Conservation (phyloP, 2,113 vertebrate species). For the Eulacestoma nigropectus region DNA sequence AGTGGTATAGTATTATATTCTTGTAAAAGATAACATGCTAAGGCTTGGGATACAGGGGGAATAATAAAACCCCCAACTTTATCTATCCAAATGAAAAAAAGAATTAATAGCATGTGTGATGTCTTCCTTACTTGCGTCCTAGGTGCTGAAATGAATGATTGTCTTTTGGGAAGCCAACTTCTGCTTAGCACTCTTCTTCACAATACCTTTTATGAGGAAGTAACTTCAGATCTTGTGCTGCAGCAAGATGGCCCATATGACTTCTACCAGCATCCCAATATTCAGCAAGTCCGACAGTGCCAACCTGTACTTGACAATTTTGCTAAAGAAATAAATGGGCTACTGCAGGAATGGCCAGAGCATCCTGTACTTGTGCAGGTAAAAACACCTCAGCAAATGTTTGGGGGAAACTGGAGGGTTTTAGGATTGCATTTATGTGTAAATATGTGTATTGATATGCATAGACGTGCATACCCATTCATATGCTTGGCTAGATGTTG, state of each 20-base stretch:
- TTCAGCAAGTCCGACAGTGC: slow-evolving; percentile 83
- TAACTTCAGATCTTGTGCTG: slow-evolving; percentile 70
- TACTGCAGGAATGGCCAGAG: slow-evolving; percentile 90
- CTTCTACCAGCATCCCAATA: slow-evolving; percentile 92
- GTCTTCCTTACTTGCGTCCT: not conserved
- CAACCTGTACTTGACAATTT: slow-evolving; percentile 83
- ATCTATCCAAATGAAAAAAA: no score
- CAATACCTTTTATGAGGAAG: slow-evolving; percentile 82
- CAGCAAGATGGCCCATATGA: slow-evolving; percentile 84
- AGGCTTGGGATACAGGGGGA: not conserved
- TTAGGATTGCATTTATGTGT: not conserved
- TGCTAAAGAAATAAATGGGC: slow-evolving; percentile 71
- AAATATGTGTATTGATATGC: not conserved
- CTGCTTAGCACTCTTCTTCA: slow-evolving; percentile 83
- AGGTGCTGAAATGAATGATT: slow-evolving; percentile 86
- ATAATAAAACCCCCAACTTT: fast-evolving
- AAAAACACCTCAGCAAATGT: not conserved
- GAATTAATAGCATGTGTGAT: not conserved
- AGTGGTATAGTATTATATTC: not conserved
- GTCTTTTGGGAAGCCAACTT: slow-evolving; percentile 83
- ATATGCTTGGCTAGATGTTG: not conserved
- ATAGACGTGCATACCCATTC: fast-evolving
- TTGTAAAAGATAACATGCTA: not conserved
- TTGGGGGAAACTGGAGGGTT: not conserved
- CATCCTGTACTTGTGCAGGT: slow-evolving; percentile 93